phyloP scores from a whole-genome alignment of 2,888 invertebrate species.

The Petrophora chlorosata region DNA sequence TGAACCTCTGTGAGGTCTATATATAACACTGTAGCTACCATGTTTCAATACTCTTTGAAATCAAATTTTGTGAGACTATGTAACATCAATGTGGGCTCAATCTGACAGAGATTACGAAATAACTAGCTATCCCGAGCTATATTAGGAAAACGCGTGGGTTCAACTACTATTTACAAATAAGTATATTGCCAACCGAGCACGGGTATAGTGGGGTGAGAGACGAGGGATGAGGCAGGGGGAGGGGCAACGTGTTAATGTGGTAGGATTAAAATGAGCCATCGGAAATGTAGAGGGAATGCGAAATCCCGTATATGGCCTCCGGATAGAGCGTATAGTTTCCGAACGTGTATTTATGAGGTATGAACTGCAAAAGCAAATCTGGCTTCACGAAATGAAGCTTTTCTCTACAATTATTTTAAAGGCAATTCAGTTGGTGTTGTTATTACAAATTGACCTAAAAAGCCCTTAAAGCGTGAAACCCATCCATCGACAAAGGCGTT shows the following conservation, averaged over 20 bases:
- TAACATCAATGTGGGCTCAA: too few species aligned
- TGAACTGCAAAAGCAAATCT: background rate
- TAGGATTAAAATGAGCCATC: slow-evolving; percentile 37
- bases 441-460: too few species aligned
- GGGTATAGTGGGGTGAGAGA: slow-evolving; percentile 4
- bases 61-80: too few species aligned
- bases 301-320: slow-evolving; percentile 22
- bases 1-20: too few species aligned
- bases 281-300: slow-evolving; percentile 27
- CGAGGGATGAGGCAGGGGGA: slow-evolving; percentile 8
- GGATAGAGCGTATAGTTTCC: slow-evolving; percentile 14
- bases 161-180: slow-evolving; percentile 6
- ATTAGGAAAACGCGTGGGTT: background rate
- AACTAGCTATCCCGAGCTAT: too few species aligned
- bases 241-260: slow-evolving; percentile 35
- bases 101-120: too few species aligned
- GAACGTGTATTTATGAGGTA: slow-evolving; percentile 15
- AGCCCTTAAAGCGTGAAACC: too few species aligned
- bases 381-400: slow-evolving; percentile 4
- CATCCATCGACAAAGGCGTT: too few species aligned
- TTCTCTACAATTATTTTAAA: too few species aligned
- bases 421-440: too few species aligned
- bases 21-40: too few species aligned
- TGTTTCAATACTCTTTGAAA: too few species aligned
- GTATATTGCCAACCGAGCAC: background rate